Evolutionary conservation across 2,113 vertebrate species (phyloP).

Genomic region (Rhea americana): DNA sequence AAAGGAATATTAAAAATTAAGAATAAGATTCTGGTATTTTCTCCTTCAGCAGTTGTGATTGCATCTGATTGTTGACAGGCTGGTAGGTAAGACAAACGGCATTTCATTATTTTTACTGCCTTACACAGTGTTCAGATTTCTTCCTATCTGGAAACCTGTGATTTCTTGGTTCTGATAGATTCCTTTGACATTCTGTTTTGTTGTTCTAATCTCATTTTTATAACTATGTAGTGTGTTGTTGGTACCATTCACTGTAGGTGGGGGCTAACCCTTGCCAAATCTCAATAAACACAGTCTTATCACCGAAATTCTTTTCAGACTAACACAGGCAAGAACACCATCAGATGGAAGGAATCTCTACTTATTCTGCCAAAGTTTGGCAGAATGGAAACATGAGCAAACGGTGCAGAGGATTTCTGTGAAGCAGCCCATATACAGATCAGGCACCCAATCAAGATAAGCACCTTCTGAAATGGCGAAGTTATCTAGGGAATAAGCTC

Average conservation of each 20-base stretch:
- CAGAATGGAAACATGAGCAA: neutral
- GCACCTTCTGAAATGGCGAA: neutral
- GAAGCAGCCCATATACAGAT: neutral
- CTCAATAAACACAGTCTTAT: rapidly evolving
- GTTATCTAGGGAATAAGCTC: neutral
- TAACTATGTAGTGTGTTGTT: too few species aligned
- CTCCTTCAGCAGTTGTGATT: neutral
- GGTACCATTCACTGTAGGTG: neutral
- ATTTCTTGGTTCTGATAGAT: too few species aligned
- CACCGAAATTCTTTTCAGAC: neutral
- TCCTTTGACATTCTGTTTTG: too few species aligned
- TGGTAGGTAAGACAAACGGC: too few species aligned
- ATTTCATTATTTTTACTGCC: too few species aligned
- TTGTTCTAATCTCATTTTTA: too few species aligned
- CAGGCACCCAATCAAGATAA: neutral
- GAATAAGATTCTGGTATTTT: neutral
- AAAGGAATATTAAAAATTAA: neutral
- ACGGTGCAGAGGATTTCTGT: neutral
- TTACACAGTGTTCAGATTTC: too few species aligned
- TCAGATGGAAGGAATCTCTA: rapidly evolving
- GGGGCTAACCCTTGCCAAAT: neutral
- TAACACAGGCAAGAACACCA: too few species aligned
- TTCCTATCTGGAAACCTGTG: too few species aligned
- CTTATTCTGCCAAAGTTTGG: rapidly evolving
- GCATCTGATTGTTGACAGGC: neutral